Evolutionary conservation across 2,888 invertebrate species (phyloP).

Genomic region (Andrena dorsata): DNA sequence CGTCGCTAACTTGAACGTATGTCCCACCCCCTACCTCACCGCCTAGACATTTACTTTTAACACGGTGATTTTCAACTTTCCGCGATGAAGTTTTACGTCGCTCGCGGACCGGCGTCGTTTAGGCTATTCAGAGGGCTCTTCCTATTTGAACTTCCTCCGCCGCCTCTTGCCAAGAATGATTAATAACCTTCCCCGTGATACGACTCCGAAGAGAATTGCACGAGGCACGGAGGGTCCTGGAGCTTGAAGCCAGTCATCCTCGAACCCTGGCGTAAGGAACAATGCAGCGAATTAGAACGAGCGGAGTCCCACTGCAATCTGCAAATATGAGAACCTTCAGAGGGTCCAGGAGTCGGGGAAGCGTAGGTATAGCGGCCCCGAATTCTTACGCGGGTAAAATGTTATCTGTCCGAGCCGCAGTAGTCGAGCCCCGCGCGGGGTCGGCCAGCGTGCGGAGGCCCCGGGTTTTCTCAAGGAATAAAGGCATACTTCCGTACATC

Average conservation of each 20-base stretch:
- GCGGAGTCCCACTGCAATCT: no score
- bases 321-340: no score
- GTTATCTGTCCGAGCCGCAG: constrained; percentile 7
- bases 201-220: no score
- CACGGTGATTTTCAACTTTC: neutral
- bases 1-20: constrained; percentile 28
- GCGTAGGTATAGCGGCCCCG: neutral
- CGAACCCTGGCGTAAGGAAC: no score
- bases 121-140: neutral
- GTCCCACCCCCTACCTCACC: neutral
- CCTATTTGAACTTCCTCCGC: constrained; percentile 1
- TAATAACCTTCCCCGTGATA: no score
- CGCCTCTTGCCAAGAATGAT: no score
- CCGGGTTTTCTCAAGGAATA: constrained; percentile 53
- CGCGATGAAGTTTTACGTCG: neutral
- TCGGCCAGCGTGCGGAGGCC: neutral
- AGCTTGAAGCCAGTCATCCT: no score
- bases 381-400: constrained; percentile 23
- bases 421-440: neutral
- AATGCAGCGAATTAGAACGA: no score
- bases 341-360: neutral
- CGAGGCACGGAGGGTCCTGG: no score
- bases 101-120: neutral
- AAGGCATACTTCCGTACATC: constrained; percentile 57
- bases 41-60: constrained; percentile 18